A percentile compares a stretch with the other conserved stretches of the same genome.
phyloP scores from a whole-genome alignment of 2,888 invertebrate species.

The Neria commutata region DNA sequence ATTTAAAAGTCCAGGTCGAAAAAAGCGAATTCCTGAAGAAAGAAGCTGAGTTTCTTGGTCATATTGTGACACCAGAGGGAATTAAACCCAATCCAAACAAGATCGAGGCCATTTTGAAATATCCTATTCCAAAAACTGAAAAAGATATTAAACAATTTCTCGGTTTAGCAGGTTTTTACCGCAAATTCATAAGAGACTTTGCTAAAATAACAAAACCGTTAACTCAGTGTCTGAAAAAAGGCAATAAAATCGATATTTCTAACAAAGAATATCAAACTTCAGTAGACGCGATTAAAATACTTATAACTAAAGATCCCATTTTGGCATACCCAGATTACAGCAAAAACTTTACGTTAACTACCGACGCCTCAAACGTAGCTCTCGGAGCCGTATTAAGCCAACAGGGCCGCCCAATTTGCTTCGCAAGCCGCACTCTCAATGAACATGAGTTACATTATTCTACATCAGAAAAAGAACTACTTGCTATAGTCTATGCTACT shows the following conservation, averaged over 20 bases:
- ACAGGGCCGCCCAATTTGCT: too few species aligned
- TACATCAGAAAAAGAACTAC: conserved; percentile 2
- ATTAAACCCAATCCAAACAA: conserved; percentile 46
- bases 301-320: too few species aligned
- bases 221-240: too few species aligned
- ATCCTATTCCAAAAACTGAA: too few species aligned
- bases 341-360: conserved; percentile 12
- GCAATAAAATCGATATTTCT: too few species aligned
- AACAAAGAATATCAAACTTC: neutral
- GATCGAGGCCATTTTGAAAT: conserved; percentile 35
- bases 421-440: conserved; percentile 8
- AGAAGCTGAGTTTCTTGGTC: conserved; percentile 44
- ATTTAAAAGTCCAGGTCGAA: conserved; percentile 41
- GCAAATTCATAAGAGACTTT: too few species aligned
- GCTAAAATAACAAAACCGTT: too few species aligned
- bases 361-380: conserved; percentile 13
- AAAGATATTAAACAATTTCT: too few species aligned
- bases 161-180: conserved; percentile 37
- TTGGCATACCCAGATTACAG: conserved; percentile 11
- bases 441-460: too few species aligned
- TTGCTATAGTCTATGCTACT: conserved; percentile 16
- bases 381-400: too few species aligned
- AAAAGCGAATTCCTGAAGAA: conserved; percentile 39
- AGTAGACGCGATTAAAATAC: conserved; percentile 14
- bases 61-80: too few species aligned